Evolutionary conservation across 2,888 invertebrate genomes (phyloP), one percentile per base, ranked within the genome.

Genomic region (Andrena bicolor): DNA sequence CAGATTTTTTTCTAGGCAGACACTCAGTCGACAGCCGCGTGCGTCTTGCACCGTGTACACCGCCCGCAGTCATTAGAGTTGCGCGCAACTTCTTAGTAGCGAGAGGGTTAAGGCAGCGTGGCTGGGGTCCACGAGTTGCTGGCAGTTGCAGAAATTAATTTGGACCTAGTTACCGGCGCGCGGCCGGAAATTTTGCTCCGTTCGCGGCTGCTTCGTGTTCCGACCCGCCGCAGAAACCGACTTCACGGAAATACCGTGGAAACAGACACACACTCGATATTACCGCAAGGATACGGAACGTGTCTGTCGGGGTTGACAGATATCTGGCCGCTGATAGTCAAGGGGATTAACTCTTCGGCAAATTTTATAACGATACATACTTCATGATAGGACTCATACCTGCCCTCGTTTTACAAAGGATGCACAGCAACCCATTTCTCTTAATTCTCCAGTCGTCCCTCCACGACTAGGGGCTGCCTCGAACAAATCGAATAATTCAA

Each of bases 111-210:
- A 73, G 64, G 53, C 56, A 41, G 32, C 28, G 26, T 32, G 16
- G 63, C 63, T 41, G 23, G 20, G 26, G 48, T 66, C 65, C 66
- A 20, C 58, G 66, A 58, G 56, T 74, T 49, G 20, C 28, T 66
- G 66, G 66, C 65, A 74, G 66, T 68, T 60, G 49, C 23, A 23
- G 66, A 66, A 74, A 74, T 74, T 60, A 74, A 74, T 74, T 68
- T 66, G 48, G 66, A 32, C 32, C 23, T 13, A 23, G 74, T 66
- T 74, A 65, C 28, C 56, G 30, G 65, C 58, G 48, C 48, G 35
- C n/a, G 23, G n/a, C 2, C 23, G 30, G 49, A 68, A 74, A 68
- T 74, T 74, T 74, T 41, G 64, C 73, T 13, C n/a, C 35, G 56
- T 56, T 73, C 41, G 30, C 20, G 23, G 16, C 26, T n/a, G 26